A percentile compares a stretch with the other conserved stretches of the same genome.
Conservation (phyloP, 2,113 vertebrate species). For the Entosphenus tridentatus region DNA sequence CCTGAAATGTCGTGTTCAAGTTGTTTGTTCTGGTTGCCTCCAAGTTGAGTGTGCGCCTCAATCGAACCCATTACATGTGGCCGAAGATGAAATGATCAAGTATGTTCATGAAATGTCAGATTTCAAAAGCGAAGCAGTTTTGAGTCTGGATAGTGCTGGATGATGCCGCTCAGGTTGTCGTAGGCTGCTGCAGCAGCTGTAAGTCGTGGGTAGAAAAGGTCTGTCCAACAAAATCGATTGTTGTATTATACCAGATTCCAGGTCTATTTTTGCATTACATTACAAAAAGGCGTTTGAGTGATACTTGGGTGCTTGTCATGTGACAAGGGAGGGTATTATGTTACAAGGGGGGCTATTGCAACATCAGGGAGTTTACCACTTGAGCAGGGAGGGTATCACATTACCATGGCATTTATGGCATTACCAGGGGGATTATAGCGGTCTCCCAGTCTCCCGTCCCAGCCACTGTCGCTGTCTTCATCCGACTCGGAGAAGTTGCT, state of each 20-base stretch:
- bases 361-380: not conserved
- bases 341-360: not conserved
- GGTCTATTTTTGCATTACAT: not conserved
- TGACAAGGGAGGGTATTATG: not conserved
- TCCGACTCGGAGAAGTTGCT: too few relatives aligned
- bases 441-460: slow-evolving; percentile 54
- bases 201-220: too few relatives aligned
- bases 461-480: slow-evolving; percentile 38
- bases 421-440: slow-evolving; percentile 70
- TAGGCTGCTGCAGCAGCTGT: too few relatives aligned
- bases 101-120: too few relatives aligned
- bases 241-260: not conserved
- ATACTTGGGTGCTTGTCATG: not conserved
- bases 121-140: too few relatives aligned
- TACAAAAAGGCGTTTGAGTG: not conserved
- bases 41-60: too few relatives aligned
- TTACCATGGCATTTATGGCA: not conserved
- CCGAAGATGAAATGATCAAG: too few relatives aligned
- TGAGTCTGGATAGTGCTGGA: too few relatives aligned
- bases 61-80: too few relatives aligned
- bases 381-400: not conserved
- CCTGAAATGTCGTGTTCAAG: too few relatives aligned
- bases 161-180: too few relatives aligned
- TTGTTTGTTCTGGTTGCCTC: too few relatives aligned
- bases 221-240: not conserved